These are phyloP conservation scores for Coranthus polyacanthus DNA, from an alignment of 2,797 vertebrate genomes.

Conservation along the genomic window DNA sequence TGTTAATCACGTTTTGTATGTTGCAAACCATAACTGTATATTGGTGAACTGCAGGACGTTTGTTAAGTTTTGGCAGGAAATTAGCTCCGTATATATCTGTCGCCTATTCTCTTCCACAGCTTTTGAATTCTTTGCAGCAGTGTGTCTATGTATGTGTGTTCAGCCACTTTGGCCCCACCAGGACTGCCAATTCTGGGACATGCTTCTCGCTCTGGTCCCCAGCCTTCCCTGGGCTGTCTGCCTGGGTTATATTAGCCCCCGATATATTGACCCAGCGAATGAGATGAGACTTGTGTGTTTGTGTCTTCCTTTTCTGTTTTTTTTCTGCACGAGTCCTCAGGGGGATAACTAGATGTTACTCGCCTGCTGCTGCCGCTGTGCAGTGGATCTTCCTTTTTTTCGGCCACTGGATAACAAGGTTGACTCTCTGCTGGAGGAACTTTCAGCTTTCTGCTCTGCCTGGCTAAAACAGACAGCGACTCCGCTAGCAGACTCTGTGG, in stretches of 20 bases:
- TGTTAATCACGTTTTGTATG: too few species aligned
- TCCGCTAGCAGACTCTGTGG: conserved; percentile 64
- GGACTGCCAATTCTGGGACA: conserved; percentile 60
- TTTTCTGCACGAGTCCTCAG: conserved; percentile 14
- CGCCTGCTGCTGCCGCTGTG: conserved; percentile 43
- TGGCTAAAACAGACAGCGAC: conserved; percentile 63
- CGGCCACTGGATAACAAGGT: conserved; percentile 70
- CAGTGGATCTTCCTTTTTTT: conserved; percentile 56
- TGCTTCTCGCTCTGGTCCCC: conserved; percentile 40
- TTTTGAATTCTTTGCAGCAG: conserved; percentile 31
- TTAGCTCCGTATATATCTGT: not conserved
- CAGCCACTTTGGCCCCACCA: conserved; percentile 37
- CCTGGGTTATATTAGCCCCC: conserved; percentile 52
- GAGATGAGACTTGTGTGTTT: conserved; percentile 50
- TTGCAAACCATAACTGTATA: too few species aligned
- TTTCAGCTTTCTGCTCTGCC: conserved; percentile 57
- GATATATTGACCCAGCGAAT: conserved; percentile 57
- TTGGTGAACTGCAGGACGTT: too few species aligned
- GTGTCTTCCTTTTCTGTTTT: conserved; percentile 17
- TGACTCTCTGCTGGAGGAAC: conserved; percentile 61
- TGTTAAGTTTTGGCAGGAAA: too few species aligned
- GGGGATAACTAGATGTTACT: conserved; percentile 54
- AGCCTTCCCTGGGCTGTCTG: conserved; percentile 49
- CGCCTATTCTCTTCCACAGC: conserved; percentile 26
- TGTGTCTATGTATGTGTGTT: conserved; percentile 24